A percentile compares a stretch with the other conserved stretches of the same genome.
Evolutionary conservation across 2,797 vertebrate species (phyloP).

Genomic region (Coracias cyanogaster): DNA sequence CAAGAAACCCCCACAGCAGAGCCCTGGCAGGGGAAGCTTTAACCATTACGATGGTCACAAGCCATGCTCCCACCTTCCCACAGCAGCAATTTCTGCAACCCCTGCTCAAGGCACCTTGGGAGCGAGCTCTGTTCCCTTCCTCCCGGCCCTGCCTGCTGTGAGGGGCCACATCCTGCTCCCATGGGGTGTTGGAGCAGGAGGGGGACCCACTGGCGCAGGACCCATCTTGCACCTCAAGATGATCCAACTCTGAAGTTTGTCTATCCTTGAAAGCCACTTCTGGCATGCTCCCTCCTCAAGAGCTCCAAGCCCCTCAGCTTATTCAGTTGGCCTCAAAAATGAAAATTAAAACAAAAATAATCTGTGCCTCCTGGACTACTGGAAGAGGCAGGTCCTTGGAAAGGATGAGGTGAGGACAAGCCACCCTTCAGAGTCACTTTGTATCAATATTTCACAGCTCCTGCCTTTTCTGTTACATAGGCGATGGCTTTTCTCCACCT

Average conservation of each 20-base stretch:
- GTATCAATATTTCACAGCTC: background rate
- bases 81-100: background rate
- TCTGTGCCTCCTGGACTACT: background rate
- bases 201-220: rapidly evolving
- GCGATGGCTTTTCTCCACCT: background rate
- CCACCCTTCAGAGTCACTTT: background rate
- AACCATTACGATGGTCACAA: rapidly evolving
- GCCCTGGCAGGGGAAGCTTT: background rate
- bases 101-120: background rate
- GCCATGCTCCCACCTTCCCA: background rate
- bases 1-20: background rate
- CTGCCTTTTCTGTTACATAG: background rate
- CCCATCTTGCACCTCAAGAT: rapidly evolving
- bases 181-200: background rate
- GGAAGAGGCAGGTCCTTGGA: background rate
- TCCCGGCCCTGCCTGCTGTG: background rate
- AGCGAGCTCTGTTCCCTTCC: background rate
- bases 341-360: background rate
- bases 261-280: background rate
- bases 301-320: background rate
- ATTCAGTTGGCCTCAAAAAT: background rate
- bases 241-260: background rate
- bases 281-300: background rate
- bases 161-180: background rate
- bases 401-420: rapidly evolving